Evolutionary conservation across 2,797 vertebrate genomes (phyloP).

Genomic region (Coracias cyanogaster): DNA sequence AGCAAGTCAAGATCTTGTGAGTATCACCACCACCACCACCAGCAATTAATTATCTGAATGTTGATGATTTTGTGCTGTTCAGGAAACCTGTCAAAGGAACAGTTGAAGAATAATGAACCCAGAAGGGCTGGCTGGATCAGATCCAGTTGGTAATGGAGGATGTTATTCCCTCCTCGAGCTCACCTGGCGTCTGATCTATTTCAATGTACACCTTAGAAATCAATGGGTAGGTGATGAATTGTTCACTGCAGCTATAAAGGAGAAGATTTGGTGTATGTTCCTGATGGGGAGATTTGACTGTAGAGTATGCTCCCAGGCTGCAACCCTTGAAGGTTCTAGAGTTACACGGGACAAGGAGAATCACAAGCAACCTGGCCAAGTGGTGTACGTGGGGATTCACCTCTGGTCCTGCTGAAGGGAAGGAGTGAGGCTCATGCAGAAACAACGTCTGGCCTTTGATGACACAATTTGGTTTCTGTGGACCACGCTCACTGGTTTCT

Average conservation of each 20-base stretch:
- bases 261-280: neutral
- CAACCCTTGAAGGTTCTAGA: neutral
- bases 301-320: neutral
- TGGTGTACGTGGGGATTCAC: rapidly evolving
- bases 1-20: neutral
- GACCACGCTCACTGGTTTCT: neutral
- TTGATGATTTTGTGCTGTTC: neutral
- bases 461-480: neutral
- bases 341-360: neutral
- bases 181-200: neutral
- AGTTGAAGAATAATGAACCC: neutral
- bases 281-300: neutral
- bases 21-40: neutral
- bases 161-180: neutral
- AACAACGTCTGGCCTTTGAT: neutral
- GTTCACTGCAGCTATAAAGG: neutral
- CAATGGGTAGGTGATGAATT: neutral
- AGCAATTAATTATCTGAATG: neutral
- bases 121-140: neutral
- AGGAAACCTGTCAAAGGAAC: neutral
- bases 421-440: neutral
- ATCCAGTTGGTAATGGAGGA: neutral
- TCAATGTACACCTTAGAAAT: neutral
- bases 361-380: neutral
- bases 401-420: neutral